These are phyloP conservation scores for Cosmia pyralina DNA, from an alignment of 2,888 invertebrate species.

Conservation along the genomic window DNA sequence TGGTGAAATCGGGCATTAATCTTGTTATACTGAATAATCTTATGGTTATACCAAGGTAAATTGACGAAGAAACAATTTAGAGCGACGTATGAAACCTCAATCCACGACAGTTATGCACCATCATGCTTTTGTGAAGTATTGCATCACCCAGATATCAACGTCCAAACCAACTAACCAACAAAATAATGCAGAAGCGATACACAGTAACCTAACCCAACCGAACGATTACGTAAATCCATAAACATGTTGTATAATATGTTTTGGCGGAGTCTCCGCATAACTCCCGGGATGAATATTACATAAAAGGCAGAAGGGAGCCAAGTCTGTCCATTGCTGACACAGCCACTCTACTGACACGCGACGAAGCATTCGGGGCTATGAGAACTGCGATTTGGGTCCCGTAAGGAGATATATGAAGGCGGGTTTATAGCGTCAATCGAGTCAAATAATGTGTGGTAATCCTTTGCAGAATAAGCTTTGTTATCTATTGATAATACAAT, in stretches of 20 bases:
- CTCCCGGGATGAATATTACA: conserved; percentile 81
- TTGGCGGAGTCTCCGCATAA: conserved; percentile 79
- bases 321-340: conserved; percentile 81
- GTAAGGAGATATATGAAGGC: neutral
- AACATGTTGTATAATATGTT: conserved; percentile 81
- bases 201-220: conserved; percentile 47
- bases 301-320: conserved; percentile 80
- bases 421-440: neutral
- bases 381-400: conserved; percentile 52
- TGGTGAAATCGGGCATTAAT: too few relatives aligned
- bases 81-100: neutral
- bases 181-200: conserved; percentile 58
- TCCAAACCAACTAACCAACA: conserved; percentile 16
- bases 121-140: neutral
- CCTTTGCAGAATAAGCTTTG: neutral
- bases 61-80: too few relatives aligned
- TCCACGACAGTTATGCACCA: neutral
- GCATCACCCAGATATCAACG: neutral
- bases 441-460: neutral
- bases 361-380: conserved; percentile 65
- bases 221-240: conserved; percentile 75
- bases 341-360: conserved; percentile 77
- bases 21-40: too few relatives aligned
- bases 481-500: too few relatives aligned
- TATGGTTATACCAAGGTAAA: neutral